Conservation (phyloP, 2,797 vertebrate species). For the Psittacula derbiana region DNA sequence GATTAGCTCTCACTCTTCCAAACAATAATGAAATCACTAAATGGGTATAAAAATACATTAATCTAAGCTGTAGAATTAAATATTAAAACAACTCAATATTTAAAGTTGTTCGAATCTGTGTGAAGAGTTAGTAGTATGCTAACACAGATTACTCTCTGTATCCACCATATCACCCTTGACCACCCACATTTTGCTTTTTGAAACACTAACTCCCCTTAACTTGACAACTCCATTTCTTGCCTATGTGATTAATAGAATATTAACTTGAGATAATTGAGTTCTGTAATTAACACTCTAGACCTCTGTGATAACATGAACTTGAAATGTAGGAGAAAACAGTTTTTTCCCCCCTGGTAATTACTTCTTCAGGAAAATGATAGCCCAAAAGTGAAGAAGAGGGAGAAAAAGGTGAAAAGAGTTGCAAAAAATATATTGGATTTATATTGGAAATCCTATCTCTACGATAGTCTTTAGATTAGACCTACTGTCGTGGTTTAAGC, state of each 20-base stretch:
- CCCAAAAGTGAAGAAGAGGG: background rate
- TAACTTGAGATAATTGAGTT: conserved; percentile 7
- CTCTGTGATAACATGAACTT: background rate
- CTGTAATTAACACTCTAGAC: conserved; percentile 23
- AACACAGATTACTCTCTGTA: background rate
- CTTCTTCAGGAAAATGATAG: background rate
- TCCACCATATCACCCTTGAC: background rate
- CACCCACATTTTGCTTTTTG: background rate
- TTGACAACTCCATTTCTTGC: background rate
- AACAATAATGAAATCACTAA: background rate
- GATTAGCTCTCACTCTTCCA: background rate
- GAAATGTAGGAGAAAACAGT: background rate
- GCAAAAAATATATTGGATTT: background rate
- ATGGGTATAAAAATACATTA: background rate
- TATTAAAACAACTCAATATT: background rate
- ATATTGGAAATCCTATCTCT: background rate
- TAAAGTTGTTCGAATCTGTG: background rate
- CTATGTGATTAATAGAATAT: background rate
- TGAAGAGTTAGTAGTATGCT: background rate
- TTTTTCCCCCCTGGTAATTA: background rate
- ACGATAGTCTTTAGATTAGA: background rate
- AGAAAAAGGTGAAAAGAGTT: background rate
- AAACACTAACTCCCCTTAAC: background rate
- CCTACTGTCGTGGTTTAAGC: too few relatives aligned
- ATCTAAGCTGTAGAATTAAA: background rate